Evolutionary conservation across 2,888 invertebrate species (phyloP), one percentile per base, ranked within the genome.

Genomic region (Drosophila multiciliata): DNA sequence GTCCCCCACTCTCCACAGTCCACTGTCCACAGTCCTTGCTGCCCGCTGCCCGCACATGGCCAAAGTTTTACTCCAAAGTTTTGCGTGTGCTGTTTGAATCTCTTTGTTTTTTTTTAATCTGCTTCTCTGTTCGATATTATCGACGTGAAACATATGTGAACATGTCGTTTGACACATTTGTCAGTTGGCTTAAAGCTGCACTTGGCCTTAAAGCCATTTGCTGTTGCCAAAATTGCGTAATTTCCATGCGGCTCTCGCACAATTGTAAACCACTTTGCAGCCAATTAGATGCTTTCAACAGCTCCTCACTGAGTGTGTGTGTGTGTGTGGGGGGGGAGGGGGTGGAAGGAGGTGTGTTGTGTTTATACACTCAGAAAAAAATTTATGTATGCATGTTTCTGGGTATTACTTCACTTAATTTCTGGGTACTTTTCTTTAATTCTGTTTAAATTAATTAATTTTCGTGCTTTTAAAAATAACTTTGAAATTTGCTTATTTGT

Each of bases 91-190:
- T 40, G 36, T 59, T 50, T 50, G 20, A 49, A 58, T 66, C 38
- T 38, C 15, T 23, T 29, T 29, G 29, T 29, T 29, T 29, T 50
- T 54, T 61, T 38, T 1, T 6, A 45, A 29, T 17, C 32, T 40
- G 32, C 23, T 58, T 5, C 26, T 50, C 32, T 23, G 38, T 66
- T 75, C 74, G 89, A 87, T 90, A 87, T 89, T 90, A 87, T 90
- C 86, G 89, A 87, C 77, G 63, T 64, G 89, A 73, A 87, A 87
- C 86, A 87, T 87, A 87, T 87, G 86, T 87, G 86, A 87, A 87
- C 86, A 87, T 76, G 86, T 90, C 86, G 77, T 90, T 90, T 90
- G 86, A 90, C 90, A 90, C 90, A 89, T 87, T 87, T 83, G 90
- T 90, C 86, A 87, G 90, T 75, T 89, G 85, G 72, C 90, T 90